A percentile compares a stretch with the other conserved stretches of the same genome.
Evolutionary conservation across 2,113 vertebrate genomes (phyloP).

Genomic region (Hemibagrus wyckioides): DNA sequence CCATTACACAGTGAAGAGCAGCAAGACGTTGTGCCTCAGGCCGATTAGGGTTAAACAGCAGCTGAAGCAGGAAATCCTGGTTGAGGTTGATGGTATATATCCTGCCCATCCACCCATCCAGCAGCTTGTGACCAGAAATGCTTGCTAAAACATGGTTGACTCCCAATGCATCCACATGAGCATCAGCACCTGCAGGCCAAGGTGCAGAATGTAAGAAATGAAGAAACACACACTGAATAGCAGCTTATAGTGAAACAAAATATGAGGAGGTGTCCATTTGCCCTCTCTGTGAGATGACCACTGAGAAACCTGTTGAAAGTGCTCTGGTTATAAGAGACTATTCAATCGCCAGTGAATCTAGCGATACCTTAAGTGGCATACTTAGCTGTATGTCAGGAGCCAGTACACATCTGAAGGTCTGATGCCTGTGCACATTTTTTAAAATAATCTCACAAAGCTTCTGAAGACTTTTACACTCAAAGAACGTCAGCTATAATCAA

Average conservation of each 20-base stretch:
- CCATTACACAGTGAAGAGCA: constrained; percentile 82
- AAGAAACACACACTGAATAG: not conserved
- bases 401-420: not conserved
- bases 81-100: constrained; percentile 71
- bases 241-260: not conserved
- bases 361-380: too few species aligned
- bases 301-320: not conserved
- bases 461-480: not conserved
- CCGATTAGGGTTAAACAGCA: constrained; percentile 71
- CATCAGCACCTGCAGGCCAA: constrained; percentile 58
- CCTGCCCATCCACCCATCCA: constrained; percentile 76
- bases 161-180: constrained; percentile 54
- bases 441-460: not conserved
- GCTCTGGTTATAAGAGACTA: not conserved
- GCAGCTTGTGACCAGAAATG: constrained; percentile 52
- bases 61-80: constrained; percentile 69
- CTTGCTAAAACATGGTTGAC: constrained; percentile 11
- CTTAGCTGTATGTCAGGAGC: too few species aligned
- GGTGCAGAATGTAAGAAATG: not conserved
- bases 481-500: not conserved
- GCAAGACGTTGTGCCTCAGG: constrained; percentile 81
- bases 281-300: not conserved
- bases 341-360: not conserved
- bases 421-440: not conserved
- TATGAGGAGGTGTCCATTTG: not conserved